Base-by-base conservation (phyloP, 2,113 vertebrate genomes). In the Gasterosteus nipponicus region DNA sequence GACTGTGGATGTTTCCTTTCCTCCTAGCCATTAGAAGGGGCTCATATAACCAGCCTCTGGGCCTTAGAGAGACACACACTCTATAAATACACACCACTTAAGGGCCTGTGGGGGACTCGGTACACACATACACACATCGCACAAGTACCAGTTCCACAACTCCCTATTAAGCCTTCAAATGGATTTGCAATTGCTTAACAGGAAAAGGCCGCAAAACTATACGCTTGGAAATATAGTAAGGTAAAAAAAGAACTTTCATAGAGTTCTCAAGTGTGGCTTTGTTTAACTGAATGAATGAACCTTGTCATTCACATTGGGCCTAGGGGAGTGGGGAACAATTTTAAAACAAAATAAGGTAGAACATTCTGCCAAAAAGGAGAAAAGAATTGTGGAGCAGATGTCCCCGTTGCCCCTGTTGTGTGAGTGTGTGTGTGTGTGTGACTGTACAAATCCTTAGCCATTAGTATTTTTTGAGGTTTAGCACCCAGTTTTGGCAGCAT, bases 31-130 rank as follows among this genome's bases (percentile, higher is more conserved):
- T 93, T 92, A 93, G 90, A 91, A 87, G 71, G 82, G 86, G 89
- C 92, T 93, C 92, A 89, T 92, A 90, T 93, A 93, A 92, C 92
- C 88, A 89, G 87, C 75, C 83, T 81, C 63, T 87, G 87, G 82
- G 86, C 90, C 89, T 92, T 51, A 73, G 87, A 90, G 92, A 91
- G 83, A 92, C 71, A 83, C 84, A 91, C 88, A 80, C 88, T 89
- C 91, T 93, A 93, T 93, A 93, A 93, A 93, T 93, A 93, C 91
- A 91, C 89, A 92, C 90, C 92, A 93, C 92, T 93, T 93, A 92
- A 93, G 92, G 92, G 92, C 90, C 92, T 92, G 84, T 89, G 90
- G 90, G 89, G 92, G 84, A 81, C 81, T 76, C 8, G 58, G 57
- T 68, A 71, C 63, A 66, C 71, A 75, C 79, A 66, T 61, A 63